Conservation (phyloP, 1,140 invertebrate species). For the Bombus superbus region DNA sequence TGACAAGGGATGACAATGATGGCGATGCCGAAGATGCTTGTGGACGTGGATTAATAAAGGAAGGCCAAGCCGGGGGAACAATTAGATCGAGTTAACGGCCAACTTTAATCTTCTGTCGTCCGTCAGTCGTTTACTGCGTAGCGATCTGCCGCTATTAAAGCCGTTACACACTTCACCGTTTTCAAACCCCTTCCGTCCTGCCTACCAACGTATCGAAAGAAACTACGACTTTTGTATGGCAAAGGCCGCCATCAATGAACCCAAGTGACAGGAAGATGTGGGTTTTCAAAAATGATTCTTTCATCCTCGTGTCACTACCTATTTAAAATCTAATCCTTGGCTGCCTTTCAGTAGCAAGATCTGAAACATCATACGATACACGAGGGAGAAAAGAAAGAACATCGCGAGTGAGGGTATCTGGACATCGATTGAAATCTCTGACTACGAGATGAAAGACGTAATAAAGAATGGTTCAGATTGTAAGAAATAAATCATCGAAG, state of each 20-base stretch:
- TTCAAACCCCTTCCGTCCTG: slow-evolving; percentile 56
- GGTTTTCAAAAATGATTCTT: slow-evolving; percentile 67
- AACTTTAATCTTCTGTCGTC: slow-evolving; percentile 83
- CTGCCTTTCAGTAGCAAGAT: not conserved
- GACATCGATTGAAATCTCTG: slow-evolving; percentile 10
- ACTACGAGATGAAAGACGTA: not conserved
- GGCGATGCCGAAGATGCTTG: slow-evolving; percentile 69
- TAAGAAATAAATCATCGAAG: not conserved
- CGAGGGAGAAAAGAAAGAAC: too few species aligned
- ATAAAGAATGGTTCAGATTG: not conserved
- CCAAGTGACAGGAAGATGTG: slow-evolving; percentile 55
- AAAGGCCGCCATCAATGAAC: slow-evolving; percentile 39
- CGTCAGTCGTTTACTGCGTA: slow-evolving; percentile 82
- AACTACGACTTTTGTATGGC: slow-evolving; percentile 50
- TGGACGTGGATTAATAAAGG: slow-evolving; percentile 80
- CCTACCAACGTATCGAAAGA: slow-evolving; percentile 56
- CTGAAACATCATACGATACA: not conserved
- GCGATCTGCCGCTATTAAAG: slow-evolving; percentile 82
- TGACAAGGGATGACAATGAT: slow-evolving; percentile 68
- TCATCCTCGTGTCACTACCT: slow-evolving; percentile 48
- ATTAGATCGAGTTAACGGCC: slow-evolving; percentile 83
- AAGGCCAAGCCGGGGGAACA: slow-evolving; percentile 79
- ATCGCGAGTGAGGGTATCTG: not conserved
- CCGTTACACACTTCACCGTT: slow-evolving; percentile 76
- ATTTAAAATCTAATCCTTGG: slow-evolving; percentile 39